Base-by-base conservation (phyloP, 2,888 invertebrate genomes). In the Trichopoda pennipes region DNA sequence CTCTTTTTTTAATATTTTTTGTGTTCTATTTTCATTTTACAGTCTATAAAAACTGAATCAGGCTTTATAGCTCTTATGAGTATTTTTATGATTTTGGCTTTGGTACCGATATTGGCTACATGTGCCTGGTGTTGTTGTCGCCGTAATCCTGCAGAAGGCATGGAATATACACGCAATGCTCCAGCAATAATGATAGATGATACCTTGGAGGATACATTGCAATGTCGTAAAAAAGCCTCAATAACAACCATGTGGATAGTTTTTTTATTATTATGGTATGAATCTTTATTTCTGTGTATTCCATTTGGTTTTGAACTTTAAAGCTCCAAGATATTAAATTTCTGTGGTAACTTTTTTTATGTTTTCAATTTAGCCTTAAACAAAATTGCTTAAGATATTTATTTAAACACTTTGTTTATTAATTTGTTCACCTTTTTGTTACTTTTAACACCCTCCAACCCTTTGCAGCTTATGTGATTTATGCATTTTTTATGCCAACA, bases 31-130 rank as follows among this genome's bases (percentile, higher is more conserved):
- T 16, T 19, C 14, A 16, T 35, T 9, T 17, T 92, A 58, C 92
- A 95, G 95, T 93, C 94, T 63, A 92, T 95, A 86, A 94, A 94
- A 91, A 92, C 95, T 87, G 95, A 95, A 89, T 94, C 94, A 16
- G 94, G 94, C 51, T 94, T 95, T 88, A 92, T 95, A 80, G 93
- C 92, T 17, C 92, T 94, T 86, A 92, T 95, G 87, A 92, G 93
- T 82, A 89, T 94, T 58, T 94, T 94, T 85, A 92, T 93, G 64
- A 92, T 94, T 86, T 91, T 95, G 84, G 93, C 94, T 38, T 91
- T 94, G 85, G 92, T 94, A 78, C 93, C 95, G 86, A 93, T 95
- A 63, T 92, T 93, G 69, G 93, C 93, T 72, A 92, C 94, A 74
- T 90, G 94, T 85, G 92, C 93, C 78, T 92, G 91, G 91, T 90